Percentiles rank a stretch among this genome's conserved stretches.
These are phyloP conservation scores for Enteromius paludinosus DNA, from an alignment of 2,797 vertebrate species.

Conservation along the genomic window DNA sequence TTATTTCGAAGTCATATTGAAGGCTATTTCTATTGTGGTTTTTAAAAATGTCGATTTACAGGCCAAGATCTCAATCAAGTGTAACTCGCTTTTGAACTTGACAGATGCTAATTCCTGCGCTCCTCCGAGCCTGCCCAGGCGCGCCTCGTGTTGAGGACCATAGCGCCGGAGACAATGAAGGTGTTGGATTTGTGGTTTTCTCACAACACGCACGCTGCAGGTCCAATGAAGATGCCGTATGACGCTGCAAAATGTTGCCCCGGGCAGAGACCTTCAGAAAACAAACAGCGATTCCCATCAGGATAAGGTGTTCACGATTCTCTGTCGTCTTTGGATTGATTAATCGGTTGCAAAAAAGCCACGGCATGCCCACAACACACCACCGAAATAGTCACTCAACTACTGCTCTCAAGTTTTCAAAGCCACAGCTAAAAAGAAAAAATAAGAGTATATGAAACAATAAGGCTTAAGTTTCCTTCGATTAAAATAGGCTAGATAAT, in stretches of 20 bases:
- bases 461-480: background rate
- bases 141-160: background rate
- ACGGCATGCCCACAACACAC: constrained; percentile 16
- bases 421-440: background rate
- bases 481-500: background rate
- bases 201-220: background rate
- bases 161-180: background rate
- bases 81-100: constrained; percentile 24
- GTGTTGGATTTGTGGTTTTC: background rate
- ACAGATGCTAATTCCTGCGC: constrained; percentile 13
- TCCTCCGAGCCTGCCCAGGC: constrained; percentile 12
- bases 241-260: constrained; percentile 13
- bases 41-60: background rate
- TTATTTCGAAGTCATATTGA: background rate
- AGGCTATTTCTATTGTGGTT: background rate
- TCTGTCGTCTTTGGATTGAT: constrained; percentile 31
- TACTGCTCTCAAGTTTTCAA: background rate
- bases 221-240: constrained; percentile 1
- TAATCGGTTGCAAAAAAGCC: constrained; percentile 30
- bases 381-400: background rate
- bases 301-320: constrained; percentile 17
- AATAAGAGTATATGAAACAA: background rate
- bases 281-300: constrained; percentile 27
- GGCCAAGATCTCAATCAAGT: constrained; percentile 11
- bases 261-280: constrained; percentile 2